These are phyloP conservation scores for Hartigia nigra DNA, from an alignment of 2,888 invertebrate species.

Conservation along the genomic window DNA sequence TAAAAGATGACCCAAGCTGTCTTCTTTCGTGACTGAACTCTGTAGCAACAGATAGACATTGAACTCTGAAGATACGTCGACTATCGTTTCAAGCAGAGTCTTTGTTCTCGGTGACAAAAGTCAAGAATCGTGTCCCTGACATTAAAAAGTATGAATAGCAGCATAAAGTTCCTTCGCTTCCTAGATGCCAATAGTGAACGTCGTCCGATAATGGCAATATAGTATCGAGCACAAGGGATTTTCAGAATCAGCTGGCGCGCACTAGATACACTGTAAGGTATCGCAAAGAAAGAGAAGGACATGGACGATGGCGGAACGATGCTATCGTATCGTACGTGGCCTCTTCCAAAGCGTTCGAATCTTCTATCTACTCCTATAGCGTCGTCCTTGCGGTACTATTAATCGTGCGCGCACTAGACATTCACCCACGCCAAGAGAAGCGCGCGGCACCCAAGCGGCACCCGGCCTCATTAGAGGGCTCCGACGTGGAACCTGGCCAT, in stretches of 20 bases:
- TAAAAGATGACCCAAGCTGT: background rate
- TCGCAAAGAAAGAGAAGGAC: background rate
- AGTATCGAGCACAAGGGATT: background rate
- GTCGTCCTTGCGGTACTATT: conserved; percentile 38
- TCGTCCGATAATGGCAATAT: background rate
- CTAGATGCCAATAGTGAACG: background rate
- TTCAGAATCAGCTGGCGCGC: background rate
- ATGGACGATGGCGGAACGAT: background rate
- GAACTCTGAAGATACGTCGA: background rate
- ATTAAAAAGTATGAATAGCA: background rate
- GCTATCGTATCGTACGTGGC: background rate
- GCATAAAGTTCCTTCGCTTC: background rate
- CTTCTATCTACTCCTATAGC: conserved; percentile 29
- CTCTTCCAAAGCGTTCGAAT: background rate
- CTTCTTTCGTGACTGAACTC: background rate
- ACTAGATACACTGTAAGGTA: background rate
- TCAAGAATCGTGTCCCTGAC: background rate
- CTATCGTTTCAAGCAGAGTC: background rate
- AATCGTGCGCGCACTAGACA: conserved; percentile 41
- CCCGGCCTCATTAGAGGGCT: conserved; percentile 48
- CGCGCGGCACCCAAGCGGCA: conserved; percentile 8
- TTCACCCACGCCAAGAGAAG: conserved; percentile 49
- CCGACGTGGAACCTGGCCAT: conserved; percentile 10
- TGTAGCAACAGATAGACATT: background rate
- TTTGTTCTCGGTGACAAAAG: background rate